A percentile compares a stretch with the other conserved stretches of the same genome.
Conservation (phyloP, 2,797 vertebrate species). For the Lagodon rhomboides region DNA sequence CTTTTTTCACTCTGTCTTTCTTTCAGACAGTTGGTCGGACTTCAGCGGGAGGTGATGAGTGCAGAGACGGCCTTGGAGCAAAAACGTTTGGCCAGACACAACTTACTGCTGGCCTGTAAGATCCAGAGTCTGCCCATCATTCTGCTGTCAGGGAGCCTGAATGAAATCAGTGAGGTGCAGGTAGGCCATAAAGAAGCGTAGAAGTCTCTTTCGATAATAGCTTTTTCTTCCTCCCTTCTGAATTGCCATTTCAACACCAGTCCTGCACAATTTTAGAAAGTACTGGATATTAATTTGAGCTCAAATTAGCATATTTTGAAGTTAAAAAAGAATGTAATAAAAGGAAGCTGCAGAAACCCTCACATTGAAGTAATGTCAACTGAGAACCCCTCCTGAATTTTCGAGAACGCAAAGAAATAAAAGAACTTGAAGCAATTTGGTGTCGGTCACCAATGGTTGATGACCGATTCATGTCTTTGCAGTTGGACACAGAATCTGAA, state of each 20-base stretch:
- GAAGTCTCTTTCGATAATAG: not conserved
- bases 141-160: constrained; percentile 89
- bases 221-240: not conserved
- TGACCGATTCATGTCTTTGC: constrained; percentile 41
- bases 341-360: not conserved
- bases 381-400: not conserved
- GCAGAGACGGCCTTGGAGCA: constrained; percentile 89
- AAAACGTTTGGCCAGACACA: constrained; percentile 88
- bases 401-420: not conserved
- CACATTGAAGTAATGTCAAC: not conserved
- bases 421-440: not conserved
- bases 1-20: not conserved
- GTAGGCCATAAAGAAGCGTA: constrained; percentile 70
- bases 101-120: constrained; percentile 92
- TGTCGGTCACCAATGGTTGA: not conserved
- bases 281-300: not conserved
- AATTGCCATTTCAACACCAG: not conserved
- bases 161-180: constrained; percentile 92
- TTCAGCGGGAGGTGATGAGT: constrained; percentile 87
- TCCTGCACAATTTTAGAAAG: not conserved
- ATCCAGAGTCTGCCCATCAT: constrained; percentile 87
- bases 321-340: not conserved
- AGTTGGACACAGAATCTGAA: constrained; percentile 88
- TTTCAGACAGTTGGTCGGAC: constrained; percentile 86
- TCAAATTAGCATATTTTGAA: not conserved